Percentiles rank a stretch among this genome's conserved stretches.
Conservation (phyloP, 2,113 vertebrate species). For the Rhea americana region DNA sequence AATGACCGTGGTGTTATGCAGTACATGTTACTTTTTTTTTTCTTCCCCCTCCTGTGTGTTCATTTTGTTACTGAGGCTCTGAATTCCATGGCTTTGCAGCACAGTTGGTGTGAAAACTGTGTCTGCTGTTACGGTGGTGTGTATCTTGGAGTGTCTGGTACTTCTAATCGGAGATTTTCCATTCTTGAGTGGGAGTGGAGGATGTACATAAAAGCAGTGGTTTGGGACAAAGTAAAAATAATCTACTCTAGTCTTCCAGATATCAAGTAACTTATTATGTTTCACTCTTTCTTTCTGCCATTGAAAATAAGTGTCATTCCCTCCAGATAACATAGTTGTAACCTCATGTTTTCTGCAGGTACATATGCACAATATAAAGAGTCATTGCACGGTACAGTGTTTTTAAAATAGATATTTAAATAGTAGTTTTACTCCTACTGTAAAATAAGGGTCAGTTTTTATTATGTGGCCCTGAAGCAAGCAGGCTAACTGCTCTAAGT, state of each 20-base stretch:
- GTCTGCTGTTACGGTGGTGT: constrained; percentile 52
- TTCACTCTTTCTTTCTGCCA: constrained; percentile 58
- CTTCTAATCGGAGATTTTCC: constrained; percentile 54
- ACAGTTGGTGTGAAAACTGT: constrained; percentile 60
- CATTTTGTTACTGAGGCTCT: constrained; percentile 53
- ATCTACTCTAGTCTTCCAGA: constrained; percentile 73
- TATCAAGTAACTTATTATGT: constrained; percentile 64
- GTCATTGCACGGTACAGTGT: constrained; percentile 71
- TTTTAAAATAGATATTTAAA: constrained; percentile 60
- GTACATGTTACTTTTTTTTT: constrained; percentile 28
- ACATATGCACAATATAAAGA: constrained; percentile 72
- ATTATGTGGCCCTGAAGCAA: constrained; percentile 51
- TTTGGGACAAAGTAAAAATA: constrained; percentile 59
- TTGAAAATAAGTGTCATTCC: constrained; percentile 62
- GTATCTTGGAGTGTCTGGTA: constrained; percentile 60
- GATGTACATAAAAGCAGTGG: constrained; percentile 53
- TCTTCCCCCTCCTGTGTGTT: constrained; percentile 24
- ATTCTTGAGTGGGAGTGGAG: background rate
- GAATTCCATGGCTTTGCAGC: constrained; percentile 48
- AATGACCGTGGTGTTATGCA: constrained; percentile 47
- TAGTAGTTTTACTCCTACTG: constrained; percentile 62
- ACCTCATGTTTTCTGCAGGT: constrained; percentile 69
- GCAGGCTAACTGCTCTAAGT: constrained; percentile 63
- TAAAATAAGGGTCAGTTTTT: constrained; percentile 62
- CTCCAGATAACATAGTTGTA: constrained; percentile 56